These are phyloP conservation scores for Ranitomeya imitator DNA, from an alignment of 2,113 vertebrate genomes.

Conservation along the genomic window DNA sequence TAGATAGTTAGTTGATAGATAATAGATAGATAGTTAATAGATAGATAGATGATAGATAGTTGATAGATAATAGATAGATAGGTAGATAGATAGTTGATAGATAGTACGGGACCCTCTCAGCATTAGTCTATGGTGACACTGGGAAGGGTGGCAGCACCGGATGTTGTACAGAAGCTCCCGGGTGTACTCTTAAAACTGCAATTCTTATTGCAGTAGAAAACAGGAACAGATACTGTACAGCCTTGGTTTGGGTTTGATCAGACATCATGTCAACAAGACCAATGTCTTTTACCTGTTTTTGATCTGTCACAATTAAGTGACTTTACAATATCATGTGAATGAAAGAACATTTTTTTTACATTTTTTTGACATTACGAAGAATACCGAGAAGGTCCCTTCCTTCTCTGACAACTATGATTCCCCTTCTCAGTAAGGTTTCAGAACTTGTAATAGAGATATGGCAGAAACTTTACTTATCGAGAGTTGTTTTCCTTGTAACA, in stretches of 20 bases:
- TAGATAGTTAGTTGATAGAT: background rate
- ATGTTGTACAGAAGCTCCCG: constrained; percentile 49
- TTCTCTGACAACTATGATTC: background rate
- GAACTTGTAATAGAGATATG: background rate
- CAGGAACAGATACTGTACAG: constrained; percentile 58
- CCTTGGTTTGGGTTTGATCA: constrained; percentile 21
- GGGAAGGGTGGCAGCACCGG: constrained; percentile 45
- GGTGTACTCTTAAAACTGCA: constrained; percentile 61
- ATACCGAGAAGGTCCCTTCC: background rate
- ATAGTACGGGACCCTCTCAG: background rate
- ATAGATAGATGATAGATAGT: background rate
- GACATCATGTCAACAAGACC: constrained; percentile 16
- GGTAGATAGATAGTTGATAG: background rate
- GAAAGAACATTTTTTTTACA: background rate
- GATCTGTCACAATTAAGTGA: background rate
- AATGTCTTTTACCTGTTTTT: background rate
- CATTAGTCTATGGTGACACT: constrained; percentile 52
- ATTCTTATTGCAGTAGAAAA: constrained; percentile 58
- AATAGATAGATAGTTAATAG: background rate
- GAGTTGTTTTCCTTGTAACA: background rate
- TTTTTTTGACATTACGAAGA: background rate
- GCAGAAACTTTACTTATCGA: background rate
- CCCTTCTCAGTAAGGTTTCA: background rate
- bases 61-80: background rate
- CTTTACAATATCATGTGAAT: background rate